Evolutionary conservation across 1,140 invertebrate genomes (phyloP), one percentile per base, ranked within the genome.

Genomic region (Akabosia matsudoensis): DNA sequence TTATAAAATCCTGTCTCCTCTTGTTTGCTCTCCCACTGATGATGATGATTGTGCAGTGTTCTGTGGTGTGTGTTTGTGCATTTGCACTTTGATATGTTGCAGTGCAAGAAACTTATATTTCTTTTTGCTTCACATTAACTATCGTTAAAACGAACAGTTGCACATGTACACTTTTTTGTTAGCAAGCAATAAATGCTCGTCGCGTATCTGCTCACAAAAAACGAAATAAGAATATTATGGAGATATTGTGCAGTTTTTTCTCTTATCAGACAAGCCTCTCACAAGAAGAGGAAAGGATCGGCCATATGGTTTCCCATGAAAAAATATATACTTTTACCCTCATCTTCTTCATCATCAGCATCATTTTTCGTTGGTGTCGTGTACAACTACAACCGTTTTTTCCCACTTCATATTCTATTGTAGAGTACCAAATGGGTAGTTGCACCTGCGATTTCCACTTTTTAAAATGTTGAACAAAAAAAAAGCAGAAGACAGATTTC

Each of bases 391-490:
- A 67, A 67, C 61, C 61, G 61, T 67, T 67, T 30, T 61, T 61
- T 22, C 54, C 54, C 54, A 7, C 24, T 61, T 61, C 7, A 7
- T 24, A 24, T 61, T 30, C 54, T 56, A 13, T 4, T 22, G 14
- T 56, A 56, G 24, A 67, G n/a, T n/a, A n/a, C n/a, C n/a, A n/a
- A n/a, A n/a, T n/a, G n/a, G n/a, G n/a, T 30, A 30, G 61, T 67
- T 67, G 61, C 61, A 67, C 61, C 61, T 67, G 61, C 30, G 61
- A 67, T 67, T 67, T 67, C 61, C 61, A 67, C 61, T 67, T 67
- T 67, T 67, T 61, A 13, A 61, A 61, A 61, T 22, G n/a, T n/a
- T n/a, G 13, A 61, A 10, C 54, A 61, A n/a, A n/a, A 61, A 14
- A 61, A 7, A 61, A n/a, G n/a, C 10, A 24, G 16, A 61, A 7